Evolutionary conservation across 2,888 invertebrate genomes (phyloP), one percentile per base, ranked within the genome.

Genomic region (Dryobota labecula): DNA sequence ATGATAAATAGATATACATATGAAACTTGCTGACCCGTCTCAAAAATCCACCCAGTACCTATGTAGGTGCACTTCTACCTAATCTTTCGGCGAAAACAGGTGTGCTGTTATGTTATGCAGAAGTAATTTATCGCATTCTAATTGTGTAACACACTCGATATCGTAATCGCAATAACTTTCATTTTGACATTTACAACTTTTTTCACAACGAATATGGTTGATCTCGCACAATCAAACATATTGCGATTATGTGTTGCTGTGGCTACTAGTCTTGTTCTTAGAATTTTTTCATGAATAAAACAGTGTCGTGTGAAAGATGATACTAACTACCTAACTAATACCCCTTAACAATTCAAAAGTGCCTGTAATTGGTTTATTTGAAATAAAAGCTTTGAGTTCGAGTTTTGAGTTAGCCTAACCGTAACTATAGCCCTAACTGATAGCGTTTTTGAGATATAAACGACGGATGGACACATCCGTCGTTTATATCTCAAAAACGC

Each of bases 181-280:
- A n/a, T 66, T 43, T 18, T 45, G 67, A 54, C 43, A 43, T 66
- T 69, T 66, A 69, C 61, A 61, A 60, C 15, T 15, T 51, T 51
- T 1, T 53, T 33, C 15, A 11, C 8, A 24, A 11, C n/a, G 20
- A 30, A n/a, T 15, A 18, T 56, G 6, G 18, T 51, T 30, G 9
- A 13, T 51, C n/a, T 20, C 6, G 20, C 15, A 20, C 13, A 33
- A 24, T 33, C 20, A 3, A 33, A 18, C 3, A 3, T 33, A 41
- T 57, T 58, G 24, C 5, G 5, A 24, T 2, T 7, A 1, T 6
- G 5, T 58, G 11, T 27, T 60, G 13, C 7, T 41, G 27, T 13
- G 27, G 41, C 18, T 18, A 18, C 11, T 38, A 24, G 6, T 18
- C 7, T 18, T 41, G 6, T 38, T 58, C 18, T 58, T 11, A 38